These are phyloP conservation scores for Sebastes paucispinis DNA, from an alignment of 2,797 vertebrate species.

Conservation along the genomic window DNA sequence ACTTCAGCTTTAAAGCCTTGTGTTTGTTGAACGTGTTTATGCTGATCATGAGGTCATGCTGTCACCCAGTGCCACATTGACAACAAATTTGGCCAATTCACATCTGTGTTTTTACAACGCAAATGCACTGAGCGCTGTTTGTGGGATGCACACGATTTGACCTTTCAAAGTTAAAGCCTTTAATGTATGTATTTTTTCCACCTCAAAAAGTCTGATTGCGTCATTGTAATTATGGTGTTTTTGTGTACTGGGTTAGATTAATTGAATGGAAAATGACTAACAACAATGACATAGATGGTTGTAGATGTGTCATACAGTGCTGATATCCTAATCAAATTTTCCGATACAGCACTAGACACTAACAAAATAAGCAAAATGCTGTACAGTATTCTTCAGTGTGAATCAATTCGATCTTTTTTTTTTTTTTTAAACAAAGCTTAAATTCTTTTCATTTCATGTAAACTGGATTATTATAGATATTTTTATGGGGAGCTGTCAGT, in stretches of 20 bases:
- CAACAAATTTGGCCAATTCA: background rate
- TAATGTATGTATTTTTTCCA: background rate
- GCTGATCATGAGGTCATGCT: background rate
- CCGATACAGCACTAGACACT: background rate
- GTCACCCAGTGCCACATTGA: background rate
- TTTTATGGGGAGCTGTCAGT: background rate
- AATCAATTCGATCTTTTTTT: background rate
- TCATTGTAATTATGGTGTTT: background rate
- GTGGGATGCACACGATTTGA: background rate
- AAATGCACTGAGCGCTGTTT: background rate
- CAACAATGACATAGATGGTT: background rate
- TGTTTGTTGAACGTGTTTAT: background rate
- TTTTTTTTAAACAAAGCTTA: background rate
- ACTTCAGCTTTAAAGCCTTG: no score
- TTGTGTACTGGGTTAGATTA: background rate
- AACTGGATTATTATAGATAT: background rate
- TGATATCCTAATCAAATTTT: background rate
- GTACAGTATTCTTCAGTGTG: background rate
- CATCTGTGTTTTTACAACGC: background rate
- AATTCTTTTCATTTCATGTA: background rate
- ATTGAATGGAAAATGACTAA: background rate
- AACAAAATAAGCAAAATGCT: background rate
- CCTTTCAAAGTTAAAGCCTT: background rate
- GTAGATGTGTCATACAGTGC: background rate
- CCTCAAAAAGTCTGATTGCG: background rate